These are phyloP conservation scores for Lacerta viridis DNA, from an alignment of 2,797 vertebrate species.

Conservation along the genomic window DNA sequence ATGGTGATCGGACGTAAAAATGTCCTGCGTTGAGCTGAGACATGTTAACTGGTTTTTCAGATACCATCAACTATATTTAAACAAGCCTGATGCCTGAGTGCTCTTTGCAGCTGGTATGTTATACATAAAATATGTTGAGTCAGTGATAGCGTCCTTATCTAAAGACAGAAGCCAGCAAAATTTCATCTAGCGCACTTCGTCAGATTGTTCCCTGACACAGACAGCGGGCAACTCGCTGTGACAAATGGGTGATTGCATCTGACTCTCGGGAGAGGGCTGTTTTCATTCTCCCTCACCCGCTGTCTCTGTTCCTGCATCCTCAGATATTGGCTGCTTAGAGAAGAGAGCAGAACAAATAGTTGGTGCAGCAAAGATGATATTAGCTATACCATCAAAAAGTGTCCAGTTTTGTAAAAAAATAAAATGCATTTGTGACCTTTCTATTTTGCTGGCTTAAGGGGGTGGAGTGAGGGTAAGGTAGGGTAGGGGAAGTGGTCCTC, in stretches of 20 bases:
- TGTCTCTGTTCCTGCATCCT: slow-evolving; percentile 38
- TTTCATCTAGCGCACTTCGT: slow-evolving; percentile 89
- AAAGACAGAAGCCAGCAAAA: slow-evolving; percentile 90
- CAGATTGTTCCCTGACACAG: slow-evolving; percentile 91
- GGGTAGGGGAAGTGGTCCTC: background rate
- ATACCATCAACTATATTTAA: slow-evolving; percentile 97
- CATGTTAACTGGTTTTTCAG: slow-evolving; percentile 88
- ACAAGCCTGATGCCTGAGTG: slow-evolving; percentile 97
- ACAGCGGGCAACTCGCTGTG: slow-evolving; percentile 88
- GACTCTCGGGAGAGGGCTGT: slow-evolving; percentile 82
- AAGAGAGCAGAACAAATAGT: slow-evolving; percentile 32
- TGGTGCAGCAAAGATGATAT: rapidly evolving
- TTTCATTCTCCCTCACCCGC: slow-evolving; percentile 32
- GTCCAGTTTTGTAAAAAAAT: background rate
- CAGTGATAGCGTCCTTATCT: slow-evolving; percentile 98
- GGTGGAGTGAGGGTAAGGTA: no score
- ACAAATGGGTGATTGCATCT: slow-evolving; percentile 89
- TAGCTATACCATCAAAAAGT: slow-evolving; percentile 28
- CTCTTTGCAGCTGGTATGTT: slow-evolving; percentile 95
- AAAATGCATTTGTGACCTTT: slow-evolving; percentile 11
- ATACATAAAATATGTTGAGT: slow-evolving; percentile 99
- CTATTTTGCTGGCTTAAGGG: slow-evolving; percentile 7
- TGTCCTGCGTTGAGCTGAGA: slow-evolving; percentile 41
- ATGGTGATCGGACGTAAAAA: slow-evolving; percentile 31
- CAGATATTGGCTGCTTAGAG: slow-evolving; percentile 57